phyloP scores from a whole-genome alignment of 1,140 invertebrate genomes.

The Zaprionus camerounensis region DNA sequence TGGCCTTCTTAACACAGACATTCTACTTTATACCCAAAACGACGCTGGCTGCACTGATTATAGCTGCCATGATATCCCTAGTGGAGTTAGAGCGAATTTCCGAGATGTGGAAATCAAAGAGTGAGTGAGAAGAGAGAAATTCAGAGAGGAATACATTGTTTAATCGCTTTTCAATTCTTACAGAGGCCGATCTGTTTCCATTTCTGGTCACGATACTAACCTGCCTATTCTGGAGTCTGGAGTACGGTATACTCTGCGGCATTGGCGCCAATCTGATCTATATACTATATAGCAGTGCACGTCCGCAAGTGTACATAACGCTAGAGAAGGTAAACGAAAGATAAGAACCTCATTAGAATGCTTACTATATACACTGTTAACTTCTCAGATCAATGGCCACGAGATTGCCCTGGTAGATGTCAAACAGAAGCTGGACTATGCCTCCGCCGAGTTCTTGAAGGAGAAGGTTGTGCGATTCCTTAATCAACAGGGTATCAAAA shows the following conservation, averaged over 20 bases:
- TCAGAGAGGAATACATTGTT: neutral
- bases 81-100: slow-evolving; percentile 90
- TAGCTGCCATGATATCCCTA: slow-evolving; percentile 92
- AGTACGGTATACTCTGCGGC: slow-evolving; percentile 94
- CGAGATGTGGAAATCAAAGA: slow-evolving; percentile 93
- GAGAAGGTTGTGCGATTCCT: slow-evolving; percentile 69
- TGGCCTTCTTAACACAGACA: slow-evolving; percentile 89
- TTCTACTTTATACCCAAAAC: slow-evolving; percentile 93
- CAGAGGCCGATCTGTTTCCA: slow-evolving; percentile 92
- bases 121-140: slow-evolving; percentile 85
- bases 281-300: slow-evolving; percentile 91
- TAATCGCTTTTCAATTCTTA: neutral
- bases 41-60: slow-evolving; percentile 90
- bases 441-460: slow-evolving; percentile 77
- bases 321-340: slow-evolving; percentile 85
- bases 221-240: slow-evolving; percentile 90
- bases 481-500: slow-evolving; percentile 44
- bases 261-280: slow-evolving; percentile 90
- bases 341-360: neutral
- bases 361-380: neutral
- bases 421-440: slow-evolving; percentile 76
- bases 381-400: slow-evolving; percentile 53
- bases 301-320: slow-evolving; percentile 88
- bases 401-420: slow-evolving; percentile 68
- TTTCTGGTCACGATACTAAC: slow-evolving; percentile 89